These are phyloP conservation scores for Actinia tenebrosa DNA, from an alignment of 64 coral and sea anemone genomes.

Conservation along the genomic window DNA sequence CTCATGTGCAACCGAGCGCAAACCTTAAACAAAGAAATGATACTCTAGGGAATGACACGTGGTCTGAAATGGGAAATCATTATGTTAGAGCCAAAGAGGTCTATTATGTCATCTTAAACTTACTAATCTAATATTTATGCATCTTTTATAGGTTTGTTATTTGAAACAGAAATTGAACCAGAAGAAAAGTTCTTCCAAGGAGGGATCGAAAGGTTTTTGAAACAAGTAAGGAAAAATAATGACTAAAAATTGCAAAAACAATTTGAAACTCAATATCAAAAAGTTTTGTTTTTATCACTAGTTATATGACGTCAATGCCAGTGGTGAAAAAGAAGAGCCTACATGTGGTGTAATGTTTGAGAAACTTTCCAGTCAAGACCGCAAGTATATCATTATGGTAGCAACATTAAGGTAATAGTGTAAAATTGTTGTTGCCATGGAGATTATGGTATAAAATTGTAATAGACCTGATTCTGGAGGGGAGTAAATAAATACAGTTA, in stretches of 20 bases:
- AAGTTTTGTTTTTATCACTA: background rate
- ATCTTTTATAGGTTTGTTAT: slow-evolving; percentile 52
- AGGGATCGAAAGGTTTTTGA: slow-evolving; percentile 82
- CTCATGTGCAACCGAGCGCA: too few species aligned
- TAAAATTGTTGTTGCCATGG: background rate
- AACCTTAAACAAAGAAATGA: too few species aligned
- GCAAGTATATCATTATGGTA: slow-evolving; percentile 89
- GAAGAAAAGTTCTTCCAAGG: slow-evolving; percentile 92
- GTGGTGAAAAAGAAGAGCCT: slow-evolving; percentile 76
- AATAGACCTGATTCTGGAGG: background rate
- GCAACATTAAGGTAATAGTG: slow-evolving; percentile 61
- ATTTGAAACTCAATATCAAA: background rate
- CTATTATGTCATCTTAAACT: too few species aligned
- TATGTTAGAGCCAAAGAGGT: too few species aligned
- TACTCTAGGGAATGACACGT: too few species aligned
- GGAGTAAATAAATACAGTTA: background rate
- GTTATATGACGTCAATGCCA: slow-evolving; percentile 80
- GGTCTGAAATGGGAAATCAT: too few species aligned
- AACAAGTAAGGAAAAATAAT: slow-evolving; percentile 42
- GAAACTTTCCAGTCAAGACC: slow-evolving; percentile 66
- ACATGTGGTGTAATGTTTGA: slow-evolving; percentile 97
- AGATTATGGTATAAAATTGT: background rate
- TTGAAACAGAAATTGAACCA: slow-evolving; percentile 87
- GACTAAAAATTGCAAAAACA: background rate
- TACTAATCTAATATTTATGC: background rate